Evolutionary conservation across 2,797 vertebrate genomes (phyloP).

Genomic region (Phaenicophaeus curvirostris): DNA sequence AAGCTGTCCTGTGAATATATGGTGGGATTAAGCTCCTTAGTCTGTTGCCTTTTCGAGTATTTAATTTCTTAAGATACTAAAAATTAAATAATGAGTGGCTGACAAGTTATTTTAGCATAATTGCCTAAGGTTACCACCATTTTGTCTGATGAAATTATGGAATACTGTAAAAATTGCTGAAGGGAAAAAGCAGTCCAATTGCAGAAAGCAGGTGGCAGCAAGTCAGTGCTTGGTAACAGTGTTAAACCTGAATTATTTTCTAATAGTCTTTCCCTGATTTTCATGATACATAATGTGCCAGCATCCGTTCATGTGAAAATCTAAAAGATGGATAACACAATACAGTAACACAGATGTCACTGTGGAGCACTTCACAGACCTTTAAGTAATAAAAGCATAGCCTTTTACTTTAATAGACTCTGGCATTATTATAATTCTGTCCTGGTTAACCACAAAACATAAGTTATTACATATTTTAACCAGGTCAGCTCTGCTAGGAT

Average conservation of each 20-base stretch:
- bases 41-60: not conserved
- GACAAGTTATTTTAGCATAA: conserved; percentile 42
- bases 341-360: not conserved
- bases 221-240: conserved; percentile 4
- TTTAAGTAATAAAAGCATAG: conserved; percentile 56
- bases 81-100: conserved; percentile 43
- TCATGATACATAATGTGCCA: not conserved
- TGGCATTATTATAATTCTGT: conserved; percentile 51
- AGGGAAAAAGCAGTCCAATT: conserved; percentile 16
- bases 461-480: conserved; percentile 56
- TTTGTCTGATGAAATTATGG: conserved; percentile 48
- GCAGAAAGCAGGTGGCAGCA: not conserved
- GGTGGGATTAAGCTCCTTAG: not conserved
- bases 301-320: not conserved
- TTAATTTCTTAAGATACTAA: conserved; percentile 8
- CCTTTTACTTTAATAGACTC: conserved; percentile 54
- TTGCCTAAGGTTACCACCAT: not conserved
- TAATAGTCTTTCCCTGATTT: not conserved
- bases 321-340: not conserved
- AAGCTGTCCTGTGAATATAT: not conserved
- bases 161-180: conserved; percentile 11
- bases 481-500: conserved; percentile 26
- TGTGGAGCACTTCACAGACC: conserved; percentile 13
- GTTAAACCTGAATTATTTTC: conserved; percentile 11
- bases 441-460: conserved; percentile 45